A percentile compares a stretch with the other conserved stretches of the same genome.
phyloP scores from a whole-genome alignment of 2,797 vertebrate species.

The Eremophila alpestris region DNA sequence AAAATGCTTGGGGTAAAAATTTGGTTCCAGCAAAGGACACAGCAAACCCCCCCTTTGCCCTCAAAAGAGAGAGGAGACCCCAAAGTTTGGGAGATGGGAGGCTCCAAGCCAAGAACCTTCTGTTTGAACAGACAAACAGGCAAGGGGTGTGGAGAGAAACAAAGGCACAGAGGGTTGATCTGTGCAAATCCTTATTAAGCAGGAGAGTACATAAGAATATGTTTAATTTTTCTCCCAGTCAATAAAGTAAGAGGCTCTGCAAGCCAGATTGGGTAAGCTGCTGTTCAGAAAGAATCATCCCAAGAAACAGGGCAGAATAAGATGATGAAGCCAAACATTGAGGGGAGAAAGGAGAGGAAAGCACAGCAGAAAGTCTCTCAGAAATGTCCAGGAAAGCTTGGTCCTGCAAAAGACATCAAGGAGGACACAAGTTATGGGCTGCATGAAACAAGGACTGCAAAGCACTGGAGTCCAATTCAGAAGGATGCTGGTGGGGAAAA shows the following conservation, averaged over 20 bases:
- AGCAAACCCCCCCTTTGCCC: neutral
- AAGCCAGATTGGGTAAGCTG: neutral
- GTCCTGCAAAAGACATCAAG: neutral
- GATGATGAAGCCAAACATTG: neutral
- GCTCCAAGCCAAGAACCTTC: neutral
- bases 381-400: neutral
- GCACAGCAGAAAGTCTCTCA: neutral
- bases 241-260: slow-evolving; percentile 5
- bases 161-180: slow-evolving; percentile 20
- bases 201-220: slow-evolving; percentile 29
- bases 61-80: neutral
- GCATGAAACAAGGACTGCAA: neutral
- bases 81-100: neutral
- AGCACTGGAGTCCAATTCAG: neutral
- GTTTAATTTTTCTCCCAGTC: slow-evolving; percentile 29
- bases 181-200: slow-evolving; percentile 27
- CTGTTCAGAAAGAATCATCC: neutral
- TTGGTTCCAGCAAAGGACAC: neutral
- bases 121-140: slow-evolving; percentile 9
- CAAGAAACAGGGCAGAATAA: neutral
- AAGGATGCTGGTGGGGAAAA: neutral
- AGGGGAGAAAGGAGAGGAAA: neutral
- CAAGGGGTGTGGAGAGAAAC: neutral
- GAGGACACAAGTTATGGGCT: neutral
- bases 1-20: neutral